Conservation (phyloP, 1,140 invertebrate genomes). For the Psix sp. region DNA sequence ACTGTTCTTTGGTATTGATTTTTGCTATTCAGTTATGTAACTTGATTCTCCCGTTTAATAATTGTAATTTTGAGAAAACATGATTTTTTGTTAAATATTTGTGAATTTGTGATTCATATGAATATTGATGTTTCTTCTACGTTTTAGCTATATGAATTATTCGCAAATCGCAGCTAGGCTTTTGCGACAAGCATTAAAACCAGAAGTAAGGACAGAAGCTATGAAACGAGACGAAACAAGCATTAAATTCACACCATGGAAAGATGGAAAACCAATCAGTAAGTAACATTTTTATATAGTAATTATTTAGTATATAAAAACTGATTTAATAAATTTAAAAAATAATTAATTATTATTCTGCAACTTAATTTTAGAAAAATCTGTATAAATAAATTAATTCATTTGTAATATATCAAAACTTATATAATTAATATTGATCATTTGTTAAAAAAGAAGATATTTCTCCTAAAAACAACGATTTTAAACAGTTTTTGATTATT, state of each 20-base stretch:
- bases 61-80: conserved; percentile 19
- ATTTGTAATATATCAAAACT: no score
- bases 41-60: conserved; percentile 39
- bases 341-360: no score
- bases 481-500: no score
- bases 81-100: background rate
- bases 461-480: no score
- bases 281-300: conserved; percentile 75
- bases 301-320: conserved; percentile 6
- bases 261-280: conserved; percentile 89
- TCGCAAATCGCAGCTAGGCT: conserved; percentile 91
- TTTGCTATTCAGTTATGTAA: conserved; percentile 29
- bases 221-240: conserved; percentile 84
- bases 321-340: background rate
- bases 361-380: no score
- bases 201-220: conserved; percentile 84
- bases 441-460: no score
- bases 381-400: no score
- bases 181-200: conserved; percentile 86
- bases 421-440: no score
- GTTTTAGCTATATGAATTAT: conserved; percentile 93
- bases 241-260: conserved; percentile 90
- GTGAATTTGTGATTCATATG: conserved; percentile 28
- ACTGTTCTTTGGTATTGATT: conserved; percentile 32
- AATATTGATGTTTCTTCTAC: conserved; percentile 23